Conservation (phyloP, 2,113 vertebrate genomes). For the Megaleporinus macrocephalus region DNA sequence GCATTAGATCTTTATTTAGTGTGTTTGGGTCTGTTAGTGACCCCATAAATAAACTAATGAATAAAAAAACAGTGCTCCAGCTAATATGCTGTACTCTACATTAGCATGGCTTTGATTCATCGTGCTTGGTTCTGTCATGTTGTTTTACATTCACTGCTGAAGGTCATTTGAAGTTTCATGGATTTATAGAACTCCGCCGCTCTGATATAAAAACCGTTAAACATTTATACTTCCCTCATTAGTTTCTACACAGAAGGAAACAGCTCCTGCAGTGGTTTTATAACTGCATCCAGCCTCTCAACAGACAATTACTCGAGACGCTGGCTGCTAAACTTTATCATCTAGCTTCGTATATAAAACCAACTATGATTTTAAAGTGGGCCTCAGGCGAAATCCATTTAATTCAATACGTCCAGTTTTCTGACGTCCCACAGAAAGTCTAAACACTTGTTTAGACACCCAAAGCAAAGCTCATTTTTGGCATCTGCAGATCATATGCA, state of each 20-base stretch:
- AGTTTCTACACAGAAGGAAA: neutral
- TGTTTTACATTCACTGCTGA: slow-evolving; percentile 13
- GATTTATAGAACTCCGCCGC: slow-evolving; percentile 22
- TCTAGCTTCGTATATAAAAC: slow-evolving; percentile 22
- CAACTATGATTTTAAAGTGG: slow-evolving; percentile 19
- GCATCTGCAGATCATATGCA: no score
- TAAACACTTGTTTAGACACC: neutral
- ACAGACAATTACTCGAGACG: slow-evolving; percentile 4
- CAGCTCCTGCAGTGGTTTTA: slow-evolving; percentile 3
- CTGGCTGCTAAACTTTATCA: slow-evolving; percentile 9
- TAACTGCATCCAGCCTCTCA: neutral
- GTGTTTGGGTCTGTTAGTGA: slow-evolving; percentile 21
- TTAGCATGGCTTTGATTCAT: slow-evolving; percentile 51
- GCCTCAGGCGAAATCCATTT: slow-evolving; percentile 25
- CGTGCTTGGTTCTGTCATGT: slow-evolving; percentile 34
- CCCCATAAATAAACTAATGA: slow-evolving; percentile 27
- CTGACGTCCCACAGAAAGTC: slow-evolving; percentile 2
- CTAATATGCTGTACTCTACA: slow-evolving; percentile 36
- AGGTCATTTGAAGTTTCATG: slow-evolving; percentile 41
- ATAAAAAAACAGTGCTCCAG: slow-evolving; percentile 5
- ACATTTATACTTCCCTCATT: slow-evolving; percentile 7
- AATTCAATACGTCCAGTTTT: slow-evolving; percentile 13
- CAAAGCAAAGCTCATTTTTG: no score
- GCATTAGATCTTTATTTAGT: slow-evolving; percentile 22
- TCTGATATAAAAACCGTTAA: slow-evolving; percentile 23